A percentile compares a stretch with the other conserved stretches of the same genome.
These are phyloP conservation scores for Arnoldichthys spilopterus DNA, from an alignment of 2,797 vertebrate species.

Conservation along the genomic window DNA sequence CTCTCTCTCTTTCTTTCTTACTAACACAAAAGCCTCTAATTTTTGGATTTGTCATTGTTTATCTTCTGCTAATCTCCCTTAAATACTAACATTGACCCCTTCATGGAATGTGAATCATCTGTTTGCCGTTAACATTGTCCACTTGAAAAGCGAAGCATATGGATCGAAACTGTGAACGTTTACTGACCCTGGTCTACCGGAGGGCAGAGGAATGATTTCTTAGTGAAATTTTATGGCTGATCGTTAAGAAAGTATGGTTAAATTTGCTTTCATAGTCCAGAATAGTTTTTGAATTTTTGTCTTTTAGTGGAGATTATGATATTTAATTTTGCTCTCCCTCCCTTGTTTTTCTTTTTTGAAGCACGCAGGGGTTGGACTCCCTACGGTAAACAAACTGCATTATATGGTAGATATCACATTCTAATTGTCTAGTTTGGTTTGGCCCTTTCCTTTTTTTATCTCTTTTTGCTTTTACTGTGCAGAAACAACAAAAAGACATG, in stretches of 20 bases:
- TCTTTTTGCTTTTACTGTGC: constrained; percentile 63
- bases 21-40: constrained; percentile 47
- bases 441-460: constrained; percentile 70
- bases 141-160: constrained; percentile 9
- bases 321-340: constrained; percentile 61
- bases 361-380: constrained; percentile 86
- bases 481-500: constrained; percentile 46
- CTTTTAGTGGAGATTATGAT: constrained; percentile 50
- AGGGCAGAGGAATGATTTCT: constrained; percentile 44
- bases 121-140: constrained; percentile 67
- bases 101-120: constrained; percentile 74
- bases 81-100: constrained; percentile 78
- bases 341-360: constrained; percentile 68
- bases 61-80: constrained; percentile 52
- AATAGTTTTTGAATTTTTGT: constrained; percentile 56
- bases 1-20: constrained; percentile 40
- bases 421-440: constrained; percentile 83
- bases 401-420: constrained; percentile 86
- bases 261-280: constrained; percentile 30
- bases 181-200: constrained; percentile 22
- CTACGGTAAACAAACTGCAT: constrained; percentile 88
- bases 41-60: constrained; percentile 51
- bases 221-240: constrained; percentile 14
- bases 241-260: constrained; percentile 33
- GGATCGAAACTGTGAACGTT: constrained; percentile 3